Conservation (phyloP, 2,797 vertebrate species). For the Xerus rutilus region DNA sequence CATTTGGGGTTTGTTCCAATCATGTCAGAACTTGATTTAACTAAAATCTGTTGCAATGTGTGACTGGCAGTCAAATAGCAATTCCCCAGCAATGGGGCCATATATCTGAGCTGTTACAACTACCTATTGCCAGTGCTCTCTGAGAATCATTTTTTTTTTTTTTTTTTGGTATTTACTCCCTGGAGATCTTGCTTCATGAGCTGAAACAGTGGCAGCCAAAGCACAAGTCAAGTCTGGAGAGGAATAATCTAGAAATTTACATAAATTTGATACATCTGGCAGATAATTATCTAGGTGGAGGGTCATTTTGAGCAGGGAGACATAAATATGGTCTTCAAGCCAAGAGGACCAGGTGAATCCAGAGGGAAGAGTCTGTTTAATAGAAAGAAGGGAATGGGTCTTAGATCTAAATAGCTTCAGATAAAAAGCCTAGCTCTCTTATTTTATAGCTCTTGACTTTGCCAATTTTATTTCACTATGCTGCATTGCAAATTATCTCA, state of each 20-base stretch:
- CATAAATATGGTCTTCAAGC: background rate
- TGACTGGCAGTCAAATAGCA: constrained; percentile 71
- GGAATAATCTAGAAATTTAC: background rate
- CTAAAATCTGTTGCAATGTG: constrained; percentile 72
- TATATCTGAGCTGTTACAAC: constrained; percentile 38
- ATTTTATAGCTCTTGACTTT: background rate
- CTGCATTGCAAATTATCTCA: background rate
- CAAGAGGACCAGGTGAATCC: background rate
- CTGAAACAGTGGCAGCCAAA: constrained; percentile 3
- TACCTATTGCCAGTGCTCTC: background rate
- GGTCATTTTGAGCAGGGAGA: background rate
- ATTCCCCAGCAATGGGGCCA: background rate
- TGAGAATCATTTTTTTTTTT: constrained; percentile 1
- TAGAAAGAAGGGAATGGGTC: background rate
- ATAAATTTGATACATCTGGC: background rate
- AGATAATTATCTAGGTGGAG: background rate
- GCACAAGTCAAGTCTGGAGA: background rate
- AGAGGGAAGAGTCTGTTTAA: background rate
- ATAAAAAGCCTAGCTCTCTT: background rate
- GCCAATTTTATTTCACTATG: background rate
- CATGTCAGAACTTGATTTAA: constrained; percentile 69
- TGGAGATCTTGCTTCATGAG: background rate
- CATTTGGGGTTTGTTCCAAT: constrained; percentile 72
- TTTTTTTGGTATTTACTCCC: background rate
- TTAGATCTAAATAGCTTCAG: background rate